Percentiles rank a stretch among this genome's conserved stretches.
Evolutionary conservation across 2,888 invertebrate genomes (phyloP).

Genomic region (Mesoligia furuncula): DNA sequence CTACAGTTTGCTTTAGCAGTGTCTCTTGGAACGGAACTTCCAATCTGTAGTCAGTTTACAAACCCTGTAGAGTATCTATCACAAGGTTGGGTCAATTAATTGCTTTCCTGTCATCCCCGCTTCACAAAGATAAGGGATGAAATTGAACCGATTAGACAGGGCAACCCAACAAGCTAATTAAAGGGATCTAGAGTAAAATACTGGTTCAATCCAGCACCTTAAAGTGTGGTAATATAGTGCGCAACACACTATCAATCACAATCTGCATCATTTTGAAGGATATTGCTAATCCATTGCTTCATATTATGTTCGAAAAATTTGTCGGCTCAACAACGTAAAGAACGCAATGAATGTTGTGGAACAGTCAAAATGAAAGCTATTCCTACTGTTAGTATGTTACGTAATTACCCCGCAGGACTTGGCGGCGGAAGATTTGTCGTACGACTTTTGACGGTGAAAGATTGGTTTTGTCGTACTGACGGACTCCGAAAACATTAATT

Average conservation of each 20-base stretch:
- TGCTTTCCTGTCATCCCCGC: constrained; percentile 49
- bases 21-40: constrained; percentile 7
- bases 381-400: neutral
- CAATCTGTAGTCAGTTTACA: constrained; percentile 31
- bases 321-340: neutral
- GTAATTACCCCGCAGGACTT: no score
- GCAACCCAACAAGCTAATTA: constrained; percentile 31
- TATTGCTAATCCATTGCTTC: neutral
- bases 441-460: no score
- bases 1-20: neutral
- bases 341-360: neutral
- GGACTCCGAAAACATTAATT: no score
- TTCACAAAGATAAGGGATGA: constrained; percentile 40
- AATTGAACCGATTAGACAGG: constrained; percentile 33
- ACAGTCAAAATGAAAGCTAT: neutral
- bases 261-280: neutral
- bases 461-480: no score
- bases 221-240: neutral
- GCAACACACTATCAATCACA: neutral
- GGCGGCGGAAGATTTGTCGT: no score
- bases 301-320: neutral
- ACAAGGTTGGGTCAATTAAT: constrained; percentile 55
- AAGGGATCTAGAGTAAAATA: constrained; percentile 4
- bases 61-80: constrained; percentile 38
- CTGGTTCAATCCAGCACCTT: neutral